These are phyloP conservation scores for Cyanistes caeruleus DNA, from an alignment of 2,113 vertebrate species.

Conservation along the genomic window DNA sequence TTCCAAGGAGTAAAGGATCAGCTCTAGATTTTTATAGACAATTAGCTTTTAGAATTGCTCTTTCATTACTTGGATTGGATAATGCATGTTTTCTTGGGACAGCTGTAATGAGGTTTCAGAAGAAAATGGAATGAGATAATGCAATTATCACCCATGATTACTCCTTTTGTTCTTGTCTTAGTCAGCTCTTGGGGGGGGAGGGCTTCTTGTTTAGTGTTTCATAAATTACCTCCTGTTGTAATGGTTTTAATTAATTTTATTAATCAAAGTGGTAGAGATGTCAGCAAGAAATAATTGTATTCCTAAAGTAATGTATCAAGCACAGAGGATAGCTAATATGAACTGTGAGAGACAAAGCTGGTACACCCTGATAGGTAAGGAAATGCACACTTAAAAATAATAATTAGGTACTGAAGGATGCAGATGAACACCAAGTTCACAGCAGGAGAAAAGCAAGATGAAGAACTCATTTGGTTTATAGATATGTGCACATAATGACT, in stretches of 20 bases:
- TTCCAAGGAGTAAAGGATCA: background rate
- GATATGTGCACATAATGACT: background rate
- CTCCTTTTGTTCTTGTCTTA: background rate
- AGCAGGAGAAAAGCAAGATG: background rate
- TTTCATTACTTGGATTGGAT: slow-evolving; percentile 9
- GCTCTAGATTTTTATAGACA: slow-evolving; percentile 3
- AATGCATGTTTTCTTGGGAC: slow-evolving; percentile 33
- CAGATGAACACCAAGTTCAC: background rate
- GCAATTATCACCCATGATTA: slow-evolving; percentile 24
- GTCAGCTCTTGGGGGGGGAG: background rate
- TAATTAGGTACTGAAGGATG: background rate
- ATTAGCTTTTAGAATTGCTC: slow-evolving; percentile 27
- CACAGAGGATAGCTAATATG: background rate
- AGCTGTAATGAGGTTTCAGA: slow-evolving; percentile 19
- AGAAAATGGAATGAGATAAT: slow-evolving; percentile 32
- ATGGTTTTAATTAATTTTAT: background rate
- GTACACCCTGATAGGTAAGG: background rate
- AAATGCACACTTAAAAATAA: background rate
- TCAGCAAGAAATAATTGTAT: slow-evolving; percentile 1
- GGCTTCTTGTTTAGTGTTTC: slow-evolving; percentile 7
- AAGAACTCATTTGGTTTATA: background rate
- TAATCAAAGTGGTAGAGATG: background rate
- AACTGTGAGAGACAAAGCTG: background rate
- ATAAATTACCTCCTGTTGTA: slow-evolving; percentile 17
- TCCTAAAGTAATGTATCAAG: background rate